Evolutionary conservation across 2,797 vertebrate species (phyloP), one percentile per base, ranked within the genome.

Genomic region (Eidolon dupreanum): DNA sequence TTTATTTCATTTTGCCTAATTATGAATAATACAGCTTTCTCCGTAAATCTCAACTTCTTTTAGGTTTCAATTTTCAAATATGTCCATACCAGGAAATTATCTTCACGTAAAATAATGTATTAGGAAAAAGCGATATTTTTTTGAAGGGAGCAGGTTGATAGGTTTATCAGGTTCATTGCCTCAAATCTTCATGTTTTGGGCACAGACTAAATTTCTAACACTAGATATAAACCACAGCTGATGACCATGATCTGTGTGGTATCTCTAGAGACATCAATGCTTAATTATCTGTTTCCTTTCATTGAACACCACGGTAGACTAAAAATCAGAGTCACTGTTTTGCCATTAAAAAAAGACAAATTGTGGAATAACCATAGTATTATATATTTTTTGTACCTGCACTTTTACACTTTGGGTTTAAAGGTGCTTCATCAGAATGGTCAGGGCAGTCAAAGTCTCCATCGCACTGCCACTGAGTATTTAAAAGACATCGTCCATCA

Each of bases 391-490:
- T 79, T 93, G 0, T 98, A 99, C 99, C 99, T 99, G 99, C 99
- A 97, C 98, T 99, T 98, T 98, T 99, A 98, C 99, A 99, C 98
- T 99, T 99, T 81, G 98, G 98, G 96, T 99, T 99, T 97, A 99
- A 98, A 63, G 99, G 99, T 63, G 99, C 99, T 97, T 99, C 99
- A 95, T 99, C 99, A 86, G 99, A 99, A 98, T 98, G 99, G 98
- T 99, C 99, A 79, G 99, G 99, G 97, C 99, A 99, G 98, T 99
- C 99, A 41, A 99, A 99, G 73, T 99, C 99, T 77, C 99, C 99
- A 24, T 99, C 99, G 97, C 99, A 99, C 96, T 99, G 99, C 99
- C 99, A 99, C 96, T 99, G 99, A 63, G 98, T 98, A 59, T 99
- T 99, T 96, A 99, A 98, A 57, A 99, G 99, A 97, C 99, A 99